A percentile compares a stretch with the other conserved stretches of the same genome.
These are phyloP conservation scores for Sapajus apella DNA, from an alignment of 2,113 vertebrate species.

Conservation along the genomic window DNA sequence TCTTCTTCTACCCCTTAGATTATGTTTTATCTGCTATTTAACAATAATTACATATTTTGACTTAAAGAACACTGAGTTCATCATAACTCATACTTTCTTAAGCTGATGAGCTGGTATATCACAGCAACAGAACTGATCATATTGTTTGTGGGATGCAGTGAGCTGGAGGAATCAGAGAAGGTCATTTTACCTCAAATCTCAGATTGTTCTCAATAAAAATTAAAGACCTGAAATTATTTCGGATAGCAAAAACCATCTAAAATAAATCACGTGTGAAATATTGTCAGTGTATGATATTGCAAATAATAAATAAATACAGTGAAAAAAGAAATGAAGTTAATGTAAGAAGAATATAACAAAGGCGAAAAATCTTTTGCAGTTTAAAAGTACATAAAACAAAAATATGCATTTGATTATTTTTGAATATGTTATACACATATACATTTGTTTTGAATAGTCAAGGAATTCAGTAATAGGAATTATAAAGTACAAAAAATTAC, in stretches of 20 bases:
- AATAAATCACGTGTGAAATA: conserved; percentile 2
- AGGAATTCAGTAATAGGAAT: background rate
- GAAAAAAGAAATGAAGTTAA: background rate
- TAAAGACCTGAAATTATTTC: background rate
- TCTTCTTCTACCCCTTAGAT: background rate
- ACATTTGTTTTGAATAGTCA: background rate
- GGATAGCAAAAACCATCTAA: background rate
- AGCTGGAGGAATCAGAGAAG: background rate
- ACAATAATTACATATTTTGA: background rate
- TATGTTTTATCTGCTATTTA: background rate
- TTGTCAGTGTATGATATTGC: background rate
- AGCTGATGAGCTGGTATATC: background rate
- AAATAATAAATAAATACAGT: background rate
- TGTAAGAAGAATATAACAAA: background rate
- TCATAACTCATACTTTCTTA: background rate
- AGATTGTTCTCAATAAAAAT: background rate
- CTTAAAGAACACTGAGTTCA: background rate
- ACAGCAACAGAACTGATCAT: background rate
- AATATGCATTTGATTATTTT: background rate
- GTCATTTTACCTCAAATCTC: background rate
- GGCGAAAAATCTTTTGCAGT: background rate
- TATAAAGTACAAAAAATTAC: background rate
- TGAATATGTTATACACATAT: background rate
- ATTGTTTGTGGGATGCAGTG: background rate
- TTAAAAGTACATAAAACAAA: background rate